phyloP scores from a whole-genome alignment of 1,140 invertebrate species.

The Drosophila repletoides region DNA sequence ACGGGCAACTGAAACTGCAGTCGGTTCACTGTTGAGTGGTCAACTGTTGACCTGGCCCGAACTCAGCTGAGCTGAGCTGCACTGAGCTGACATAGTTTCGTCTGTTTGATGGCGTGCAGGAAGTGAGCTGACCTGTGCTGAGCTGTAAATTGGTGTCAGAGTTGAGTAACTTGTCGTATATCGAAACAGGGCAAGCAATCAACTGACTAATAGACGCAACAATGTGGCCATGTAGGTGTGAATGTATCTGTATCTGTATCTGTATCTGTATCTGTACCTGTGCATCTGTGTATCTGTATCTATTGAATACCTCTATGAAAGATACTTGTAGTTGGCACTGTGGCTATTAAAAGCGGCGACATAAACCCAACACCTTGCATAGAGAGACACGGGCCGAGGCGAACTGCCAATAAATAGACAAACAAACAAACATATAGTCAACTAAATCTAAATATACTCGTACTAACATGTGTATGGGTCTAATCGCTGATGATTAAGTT shows the following conservation, averaged over 20 bases:
- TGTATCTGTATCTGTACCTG: neutral
- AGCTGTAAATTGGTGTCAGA: constrained; percentile 20
- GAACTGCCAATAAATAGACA: constrained; percentile 29
- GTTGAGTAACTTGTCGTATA: neutral
- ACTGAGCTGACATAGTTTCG: constrained; percentile 49
- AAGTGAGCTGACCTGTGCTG: too few relatives aligned
- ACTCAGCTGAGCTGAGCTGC: neutral
- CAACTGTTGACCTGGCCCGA: constrained; percentile 48
- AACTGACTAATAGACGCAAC: constrained; percentile 22
- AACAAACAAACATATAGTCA: neutral
- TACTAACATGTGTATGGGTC: too few relatives aligned
- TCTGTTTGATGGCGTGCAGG: constrained; percentile 19
- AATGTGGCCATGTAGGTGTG: constrained; percentile 21
- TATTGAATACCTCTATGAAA: neutral
- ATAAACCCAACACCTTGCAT: constrained; percentile 3
- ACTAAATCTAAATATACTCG: constrained; percentile 12
- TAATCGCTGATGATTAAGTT: constrained; percentile 20
- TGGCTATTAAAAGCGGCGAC: constrained; percentile 39
- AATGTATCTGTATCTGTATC: neutral
- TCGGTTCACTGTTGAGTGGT: constrained; percentile 13
- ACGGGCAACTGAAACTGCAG: constrained; percentile 2
- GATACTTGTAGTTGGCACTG: constrained; percentile 10
- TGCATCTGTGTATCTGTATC: constrained; percentile 6
- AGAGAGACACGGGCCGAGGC: constrained; percentile 14
- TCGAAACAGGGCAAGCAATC: neutral